phyloP scores from a whole-genome alignment of 2,888 invertebrate species.

The Steinernema hermaphroditum region DNA sequence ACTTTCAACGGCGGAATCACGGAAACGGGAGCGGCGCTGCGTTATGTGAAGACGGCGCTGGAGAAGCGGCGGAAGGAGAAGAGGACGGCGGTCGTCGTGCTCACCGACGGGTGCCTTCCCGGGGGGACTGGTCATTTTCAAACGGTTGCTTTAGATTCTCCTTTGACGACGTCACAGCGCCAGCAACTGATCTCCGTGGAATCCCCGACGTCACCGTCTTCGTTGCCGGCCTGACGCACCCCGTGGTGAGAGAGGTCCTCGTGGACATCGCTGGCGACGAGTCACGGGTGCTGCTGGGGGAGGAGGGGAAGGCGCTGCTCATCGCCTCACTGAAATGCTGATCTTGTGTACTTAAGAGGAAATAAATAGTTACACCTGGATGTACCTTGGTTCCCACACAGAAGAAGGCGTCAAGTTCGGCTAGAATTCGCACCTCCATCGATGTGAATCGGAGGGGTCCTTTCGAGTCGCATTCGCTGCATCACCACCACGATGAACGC shows the following conservation, averaged over 20 bases:
- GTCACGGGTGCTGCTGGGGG: conserved; percentile 33
- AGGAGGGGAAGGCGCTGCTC: conserved; percentile 35
- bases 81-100: conserved; percentile 49
- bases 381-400: too few species aligned
- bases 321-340: conserved; percentile 23
- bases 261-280: conserved; percentile 37
- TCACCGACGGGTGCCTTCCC: conserved; percentile 49
- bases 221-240: conserved; percentile 3
- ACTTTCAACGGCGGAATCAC: conserved; percentile 49
- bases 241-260: conserved; percentile 33
- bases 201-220: conserved; percentile 10
- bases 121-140: too few species aligned
- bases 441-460: too few species aligned
- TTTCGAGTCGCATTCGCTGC: too few species aligned
- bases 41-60: conserved; percentile 47
- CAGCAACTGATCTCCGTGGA: conserved; percentile 38
- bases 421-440: too few species aligned
- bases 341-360: not conserved
- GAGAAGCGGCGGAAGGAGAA: conserved; percentile 44
- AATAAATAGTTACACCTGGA: too few species aligned
- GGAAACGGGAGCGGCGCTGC: conserved; percentile 51
- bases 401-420: too few species aligned
- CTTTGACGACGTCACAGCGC: conserved; percentile 47
- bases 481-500: not conserved
- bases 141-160: conserved; percentile 38